Conservation (phyloP, 1,140 invertebrate genomes). For the Drosophila azteca region DNA sequence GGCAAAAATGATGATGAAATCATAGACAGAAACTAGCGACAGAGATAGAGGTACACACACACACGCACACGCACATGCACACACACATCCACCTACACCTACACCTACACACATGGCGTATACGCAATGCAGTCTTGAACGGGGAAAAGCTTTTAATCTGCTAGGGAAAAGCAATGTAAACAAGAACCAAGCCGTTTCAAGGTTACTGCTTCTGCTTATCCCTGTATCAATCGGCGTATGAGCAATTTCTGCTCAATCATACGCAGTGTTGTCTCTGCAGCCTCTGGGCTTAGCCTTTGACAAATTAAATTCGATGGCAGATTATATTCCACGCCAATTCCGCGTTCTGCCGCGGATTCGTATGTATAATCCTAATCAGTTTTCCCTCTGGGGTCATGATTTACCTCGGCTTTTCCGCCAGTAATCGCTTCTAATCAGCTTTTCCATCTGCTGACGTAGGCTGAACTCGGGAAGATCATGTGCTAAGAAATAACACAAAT, state of each 20-base stretch:
- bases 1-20: constrained; percentile 27
- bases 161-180: neutral
- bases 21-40: neutral
- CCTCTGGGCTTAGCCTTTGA: constrained; percentile 37
- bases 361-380: constrained; percentile 31
- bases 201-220: neutral
- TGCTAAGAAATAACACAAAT: constrained; percentile 17
- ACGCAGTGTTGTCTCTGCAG: constrained; percentile 44
- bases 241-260: constrained; percentile 25
- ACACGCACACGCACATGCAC: too few species aligned
- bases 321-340: constrained; percentile 15
- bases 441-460: constrained; percentile 44
- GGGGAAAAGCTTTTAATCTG: neutral
- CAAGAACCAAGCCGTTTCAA: constrained; percentile 3
- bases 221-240: neutral
- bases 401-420: constrained; percentile 30
- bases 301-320: constrained; percentile 32
- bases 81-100: too few species aligned
- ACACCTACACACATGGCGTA: constrained; percentile 17
- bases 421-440: constrained; percentile 21
- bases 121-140: constrained; percentile 28
- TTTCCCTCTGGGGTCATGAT: constrained; percentile 25
- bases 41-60: too few species aligned
- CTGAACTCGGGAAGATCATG: constrained; percentile 27
- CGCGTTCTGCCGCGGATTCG: constrained; percentile 8